Conservation (phyloP, 1,140 invertebrate genomes). For the Nephotettix cincticeps region DNA sequence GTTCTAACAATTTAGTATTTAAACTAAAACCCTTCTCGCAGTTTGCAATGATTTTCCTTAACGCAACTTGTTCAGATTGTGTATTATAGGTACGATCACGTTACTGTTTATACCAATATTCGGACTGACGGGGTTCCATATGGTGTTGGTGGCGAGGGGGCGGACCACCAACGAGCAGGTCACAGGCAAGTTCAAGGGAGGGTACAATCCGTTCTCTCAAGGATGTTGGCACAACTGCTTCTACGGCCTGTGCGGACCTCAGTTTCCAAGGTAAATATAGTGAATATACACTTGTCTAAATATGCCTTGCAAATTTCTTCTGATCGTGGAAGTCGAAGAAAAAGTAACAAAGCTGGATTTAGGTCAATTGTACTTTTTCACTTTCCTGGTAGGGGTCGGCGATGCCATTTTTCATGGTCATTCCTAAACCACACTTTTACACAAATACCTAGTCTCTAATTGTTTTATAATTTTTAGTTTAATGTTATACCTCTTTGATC, state of each 20-base stretch:
- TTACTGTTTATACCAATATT: slow-evolving; percentile 95
- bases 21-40: no score
- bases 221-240: slow-evolving; percentile 94
- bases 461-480: no score
- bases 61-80: slow-evolving; percentile 31
- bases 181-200: slow-evolving; percentile 96
- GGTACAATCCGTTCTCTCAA: slow-evolving; percentile 94
- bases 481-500: no score
- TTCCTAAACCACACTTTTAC: no score
- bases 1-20: no score
- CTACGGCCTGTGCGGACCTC: slow-evolving; percentile 92
- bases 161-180: slow-evolving; percentile 99
- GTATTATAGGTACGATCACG: slow-evolving; percentile 36
- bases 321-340: no score
- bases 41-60: slow-evolving; percentile 27
- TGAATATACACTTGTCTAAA: background rate
- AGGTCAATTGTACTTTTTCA: no score
- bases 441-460: no score
- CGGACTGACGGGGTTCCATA: slow-evolving; percentile 96
- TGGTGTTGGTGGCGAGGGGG: slow-evolving; percentile 94
- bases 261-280: slow-evolving; percentile 84
- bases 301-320: no score
- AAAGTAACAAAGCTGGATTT: no score
- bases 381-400: no score
- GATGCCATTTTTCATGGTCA: no score